Base-by-base conservation (phyloP, 2,113 vertebrate species). In the Fukomys damarensis region DNA sequence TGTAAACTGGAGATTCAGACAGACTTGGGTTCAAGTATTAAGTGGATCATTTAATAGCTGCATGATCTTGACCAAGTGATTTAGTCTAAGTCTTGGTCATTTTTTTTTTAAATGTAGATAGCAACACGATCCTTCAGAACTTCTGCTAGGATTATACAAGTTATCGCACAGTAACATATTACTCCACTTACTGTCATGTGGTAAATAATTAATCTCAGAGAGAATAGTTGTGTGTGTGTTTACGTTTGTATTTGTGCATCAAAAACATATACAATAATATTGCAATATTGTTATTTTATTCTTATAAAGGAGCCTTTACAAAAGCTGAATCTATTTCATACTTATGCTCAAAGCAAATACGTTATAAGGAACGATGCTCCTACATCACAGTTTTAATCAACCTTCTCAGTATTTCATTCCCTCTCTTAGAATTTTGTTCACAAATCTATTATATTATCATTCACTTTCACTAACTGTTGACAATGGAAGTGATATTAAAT, bases 261-360 rank as follows among this genome's bases (percentile, higher is more conserved):
- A 5, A 46, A 63, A 84, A 93, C 88, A n/a, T 20, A 85, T 24
- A 84, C 65, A 88, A 95, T 32, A 91, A 46, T n/a, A 63, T 4
- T 59, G 14, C 2, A 80, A 68, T 1, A 32, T 0, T 74, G 4
- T 46, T 65, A 26, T 24, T 49, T 84, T 43, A 84, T 77, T 91
- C 87, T 70, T 97, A 97, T 96, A 96, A 97, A 96, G 96, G 61
- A 76, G 26, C 46, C 65, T 91, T 72, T 96, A 96, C 70, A 96
- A 97, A 95, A 89, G 79, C 98, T 90, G 81, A 43, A 96, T 95
- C 49, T 24, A 93, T 94, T 97, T 97, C 86, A 97, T 95, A 89
- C 68, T 92, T 97, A 89, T 80, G 63, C 89, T 96, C 56, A 98
- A 97, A 96, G 65, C 30, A 97, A 97, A 85, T 91, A 94, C 30